Percentiles rank a stretch among this genome's conserved stretches.
Evolutionary conservation across 2,113 vertebrate genomes (phyloP).

Genomic region (Cavia aperea): DNA sequence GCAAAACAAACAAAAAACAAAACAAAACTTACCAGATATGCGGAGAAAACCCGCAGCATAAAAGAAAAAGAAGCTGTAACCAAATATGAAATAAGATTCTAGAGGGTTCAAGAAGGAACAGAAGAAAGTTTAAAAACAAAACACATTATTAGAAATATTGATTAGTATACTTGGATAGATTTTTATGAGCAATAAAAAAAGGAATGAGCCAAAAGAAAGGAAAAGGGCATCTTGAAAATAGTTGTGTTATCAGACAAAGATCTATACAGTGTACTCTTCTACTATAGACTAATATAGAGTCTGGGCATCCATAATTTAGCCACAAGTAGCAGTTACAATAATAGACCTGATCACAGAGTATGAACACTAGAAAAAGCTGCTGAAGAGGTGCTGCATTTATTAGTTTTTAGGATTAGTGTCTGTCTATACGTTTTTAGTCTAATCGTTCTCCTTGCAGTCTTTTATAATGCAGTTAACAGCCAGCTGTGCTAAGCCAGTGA

Average conservation of each 20-base stretch:
- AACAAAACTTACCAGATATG: not conserved
- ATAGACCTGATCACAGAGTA: not conserved
- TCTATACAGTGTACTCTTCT: not conserved
- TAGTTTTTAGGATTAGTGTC: not conserved
- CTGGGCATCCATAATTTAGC: not conserved
- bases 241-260: not conserved
- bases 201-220: not conserved
- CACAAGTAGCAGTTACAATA: not conserved
- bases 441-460: not conserved
- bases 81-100: not conserved
- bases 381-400: not conserved
- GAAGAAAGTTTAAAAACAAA: not conserved
- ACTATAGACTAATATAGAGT: not conserved
- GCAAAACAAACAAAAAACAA: not conserved
- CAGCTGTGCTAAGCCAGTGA: not conserved
- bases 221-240: not conserved
- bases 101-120: not conserved
- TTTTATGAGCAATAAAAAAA: slow-evolving; percentile 8
- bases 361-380: not conserved
- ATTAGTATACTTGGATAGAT: not conserved
- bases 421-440: not conserved
- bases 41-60: not conserved
- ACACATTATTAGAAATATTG: not conserved
- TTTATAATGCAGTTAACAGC: not conserved
- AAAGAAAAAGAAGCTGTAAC: not conserved